phyloP scores from a whole-genome alignment of 1,140 invertebrate genomes.

The Capitella teleta region DNA sequence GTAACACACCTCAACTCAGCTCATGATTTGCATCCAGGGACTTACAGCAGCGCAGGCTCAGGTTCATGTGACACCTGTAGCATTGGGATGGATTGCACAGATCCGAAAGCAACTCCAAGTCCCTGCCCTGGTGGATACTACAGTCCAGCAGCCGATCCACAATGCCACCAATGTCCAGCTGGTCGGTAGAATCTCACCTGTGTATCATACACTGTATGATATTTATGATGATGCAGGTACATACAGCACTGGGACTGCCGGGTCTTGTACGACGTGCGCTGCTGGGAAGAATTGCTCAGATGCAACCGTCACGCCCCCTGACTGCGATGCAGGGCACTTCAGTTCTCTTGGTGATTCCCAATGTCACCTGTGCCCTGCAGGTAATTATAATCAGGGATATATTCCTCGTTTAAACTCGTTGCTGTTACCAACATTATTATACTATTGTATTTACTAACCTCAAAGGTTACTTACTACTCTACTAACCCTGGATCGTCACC shows the following conservation, averaged over 20 bases:
- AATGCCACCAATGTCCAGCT: not conserved
- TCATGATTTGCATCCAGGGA: not conserved
- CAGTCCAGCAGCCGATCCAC: not conserved
- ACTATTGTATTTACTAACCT: not conserved
- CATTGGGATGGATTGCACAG: not conserved
- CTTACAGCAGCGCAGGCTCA: not conserved
- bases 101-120: conserved; percentile 7
- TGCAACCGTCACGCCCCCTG: conserved; percentile 15
- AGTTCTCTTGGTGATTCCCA: conserved; percentile 8
- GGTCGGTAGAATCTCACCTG: not conserved
- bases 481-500: not conserved
- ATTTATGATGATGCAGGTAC: conserved; percentile 16
- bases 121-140: conserved; percentile 14
- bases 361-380: conserved; percentile 25
- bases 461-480: not conserved
- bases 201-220: not conserved
- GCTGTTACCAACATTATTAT: no score
- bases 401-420: no score
- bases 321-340: conserved; percentile 24
- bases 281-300: conserved; percentile 26
- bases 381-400: conserved; percentile 15
- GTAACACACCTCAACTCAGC: not conserved
- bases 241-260: conserved; percentile 14
- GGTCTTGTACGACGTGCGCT: conserved; percentile 22
- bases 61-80: not conserved